phyloP scores from a whole-genome alignment of 1,140 invertebrate species.

The Scaptomyza graminum region DNA sequence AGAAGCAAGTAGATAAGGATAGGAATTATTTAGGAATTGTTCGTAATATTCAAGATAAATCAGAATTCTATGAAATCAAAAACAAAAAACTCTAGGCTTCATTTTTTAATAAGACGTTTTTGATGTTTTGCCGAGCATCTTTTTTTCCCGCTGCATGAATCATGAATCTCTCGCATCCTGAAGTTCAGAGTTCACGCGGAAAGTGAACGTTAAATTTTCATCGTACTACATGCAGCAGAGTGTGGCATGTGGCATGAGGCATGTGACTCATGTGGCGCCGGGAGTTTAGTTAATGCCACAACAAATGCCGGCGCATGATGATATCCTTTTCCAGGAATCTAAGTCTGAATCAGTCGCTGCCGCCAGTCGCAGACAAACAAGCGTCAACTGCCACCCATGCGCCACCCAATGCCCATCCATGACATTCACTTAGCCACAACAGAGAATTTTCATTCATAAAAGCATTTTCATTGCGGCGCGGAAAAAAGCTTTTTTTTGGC shows the following conservation, averaged over 20 bases:
- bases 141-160: constrained; percentile 31
- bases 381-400: constrained; percentile 17
- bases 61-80: not conserved
- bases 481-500: constrained; percentile 65
- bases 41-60: not conserved
- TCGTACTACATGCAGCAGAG: constrained; percentile 24
- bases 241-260: too few relatives aligned
- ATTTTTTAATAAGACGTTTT: not conserved
- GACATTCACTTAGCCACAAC: constrained; percentile 4
- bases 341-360: constrained; percentile 58
- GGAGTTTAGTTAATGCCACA: constrained; percentile 60
- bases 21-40: not conserved
- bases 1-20: not conserved
- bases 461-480: constrained; percentile 14
- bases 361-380: constrained; percentile 40
- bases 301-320: constrained; percentile 78
- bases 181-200: constrained; percentile 69
- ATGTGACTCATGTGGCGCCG: constrained; percentile 58
- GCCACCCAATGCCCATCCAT: too few relatives aligned
- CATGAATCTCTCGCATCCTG: constrained; percentile 57
- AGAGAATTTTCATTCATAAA: constrained; percentile 72
- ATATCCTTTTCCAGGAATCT: constrained; percentile 79
- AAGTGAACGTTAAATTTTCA: constrained; percentile 58
- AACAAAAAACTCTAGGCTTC: not conserved
- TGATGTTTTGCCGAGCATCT: not conserved